Percentiles rank a stretch among this genome's conserved stretches.
Evolutionary conservation across 92 coral and sea anemone species (phyloP).

Genomic region (Heteractis magnifica): DNA sequence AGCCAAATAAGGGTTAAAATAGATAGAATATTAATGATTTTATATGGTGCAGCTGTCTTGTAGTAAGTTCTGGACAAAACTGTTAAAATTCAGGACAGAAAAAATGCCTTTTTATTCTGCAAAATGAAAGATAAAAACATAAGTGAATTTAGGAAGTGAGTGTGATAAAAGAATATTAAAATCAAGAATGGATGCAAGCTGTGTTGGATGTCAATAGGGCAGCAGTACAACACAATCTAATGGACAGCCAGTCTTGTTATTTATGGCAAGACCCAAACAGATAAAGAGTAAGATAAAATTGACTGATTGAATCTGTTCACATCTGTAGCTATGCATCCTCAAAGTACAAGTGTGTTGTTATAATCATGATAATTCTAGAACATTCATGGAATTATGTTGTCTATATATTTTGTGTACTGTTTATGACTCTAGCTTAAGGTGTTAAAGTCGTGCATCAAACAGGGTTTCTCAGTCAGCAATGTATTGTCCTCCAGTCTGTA

Average conservation of each 20-base stretch:
- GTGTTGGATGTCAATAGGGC: neutral
- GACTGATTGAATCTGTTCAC: neutral
- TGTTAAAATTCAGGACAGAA: neutral
- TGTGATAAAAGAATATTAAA: neutral
- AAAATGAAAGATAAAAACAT: neutral
- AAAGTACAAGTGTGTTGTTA: neutral
- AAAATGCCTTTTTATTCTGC: neutral
- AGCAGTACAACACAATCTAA: neutral
- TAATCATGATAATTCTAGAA: too few relatives aligned
- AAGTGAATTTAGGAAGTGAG: neutral
- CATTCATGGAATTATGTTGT: neutral
- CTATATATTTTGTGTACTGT: neutral
- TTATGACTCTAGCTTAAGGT: neutral
- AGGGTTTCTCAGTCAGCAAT: neutral
- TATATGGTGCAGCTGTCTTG: conserved; percentile 10
- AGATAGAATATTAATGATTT: conserved; percentile 21
- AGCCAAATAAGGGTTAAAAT: neutral
- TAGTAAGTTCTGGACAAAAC: neutral
- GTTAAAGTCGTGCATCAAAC: neutral
- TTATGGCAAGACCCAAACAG: conserved; percentile 22
- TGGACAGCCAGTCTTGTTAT: conserved; percentile 1
- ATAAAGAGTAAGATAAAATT: neutral
- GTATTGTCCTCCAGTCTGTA: neutral
- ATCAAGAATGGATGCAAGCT: neutral
- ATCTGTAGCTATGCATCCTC: neutral